These are phyloP conservation scores for Nebria salina DNA, from an alignment of 2,888 invertebrate genomes.

Conservation along the genomic window DNA sequence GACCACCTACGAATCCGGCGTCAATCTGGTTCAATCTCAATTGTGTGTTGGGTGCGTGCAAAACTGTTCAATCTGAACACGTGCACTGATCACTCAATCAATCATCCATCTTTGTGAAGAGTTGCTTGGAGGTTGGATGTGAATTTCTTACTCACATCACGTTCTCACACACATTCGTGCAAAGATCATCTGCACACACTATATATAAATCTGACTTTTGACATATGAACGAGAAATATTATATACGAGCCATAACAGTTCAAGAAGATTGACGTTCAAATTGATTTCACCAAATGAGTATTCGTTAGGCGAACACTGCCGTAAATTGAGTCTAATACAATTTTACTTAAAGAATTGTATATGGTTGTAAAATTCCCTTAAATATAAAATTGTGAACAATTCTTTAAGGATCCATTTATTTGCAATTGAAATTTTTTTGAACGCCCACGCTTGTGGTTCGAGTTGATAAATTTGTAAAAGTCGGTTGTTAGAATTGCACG, in stretches of 20 bases:
- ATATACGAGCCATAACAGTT: not conserved
- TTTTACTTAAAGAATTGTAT: too few relatives aligned
- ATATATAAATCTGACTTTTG: not conserved
- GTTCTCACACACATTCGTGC: not conserved
- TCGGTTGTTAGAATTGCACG: not conserved
- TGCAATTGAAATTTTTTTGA: not conserved
- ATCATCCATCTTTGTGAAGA: conserved; percentile 13
- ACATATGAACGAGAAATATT: conserved; percentile 6
- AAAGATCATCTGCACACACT: not conserved
- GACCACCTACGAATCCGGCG: conserved; percentile 9
- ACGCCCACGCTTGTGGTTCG: not conserved
- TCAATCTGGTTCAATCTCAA: conserved; percentile 19
- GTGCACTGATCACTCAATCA: conserved; percentile 26
- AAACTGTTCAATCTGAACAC: conserved; percentile 39
- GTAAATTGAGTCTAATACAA: not conserved
- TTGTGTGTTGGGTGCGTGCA: conserved; percentile 22
- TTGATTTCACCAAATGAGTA: conserved; percentile 8
- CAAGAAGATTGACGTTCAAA: conserved; percentile 9
- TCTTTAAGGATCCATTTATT: not conserved
- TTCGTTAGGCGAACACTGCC: not conserved
- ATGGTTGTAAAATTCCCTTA: too few relatives aligned
- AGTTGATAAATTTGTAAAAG: not conserved
- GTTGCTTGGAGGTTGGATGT: not conserved
- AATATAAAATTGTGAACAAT: not conserved
- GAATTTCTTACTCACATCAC: conserved; percentile 16